Evolutionary conservation across 2,113 vertebrate species (phyloP), one percentile per base, ranked within the genome.

Genomic region (Illadopsis cleaveri): DNA sequence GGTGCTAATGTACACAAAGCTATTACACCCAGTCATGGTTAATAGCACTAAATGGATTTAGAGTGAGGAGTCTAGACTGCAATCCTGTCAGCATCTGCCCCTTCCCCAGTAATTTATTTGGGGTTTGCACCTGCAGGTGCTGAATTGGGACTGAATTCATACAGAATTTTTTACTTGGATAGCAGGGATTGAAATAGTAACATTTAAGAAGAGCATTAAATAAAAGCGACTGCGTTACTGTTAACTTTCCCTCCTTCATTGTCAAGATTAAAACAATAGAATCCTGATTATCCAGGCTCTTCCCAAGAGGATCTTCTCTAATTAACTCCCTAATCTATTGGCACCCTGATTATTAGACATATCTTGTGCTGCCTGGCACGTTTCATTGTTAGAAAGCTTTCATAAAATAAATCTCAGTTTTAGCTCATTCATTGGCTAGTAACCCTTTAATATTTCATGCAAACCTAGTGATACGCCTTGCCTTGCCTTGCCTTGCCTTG

Each of bases 31-130:
- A 96, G 96, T 97, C 93, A 97, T 92, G 95, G 95, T 96, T 96
- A 97, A 97, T 97, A 95, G 90, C 90, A 96, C 90, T 96, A 97
- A 97, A 95, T 96, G 96, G 96, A 97, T 97, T 97, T 97, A 96
- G 92, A 97, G 95, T 95, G 87, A 96, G 48, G 77, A 96, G 95
- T 94, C 96, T 97, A 97, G 96, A 96, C 96, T 94, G 82, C 90
- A 95, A 93, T 96, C 92, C 93, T 96, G 95, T 96, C 94, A 96
- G 93, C 95, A 97, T 94, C 96, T 97, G 96, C 95, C 96, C 93
- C 78, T 94, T 96, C 62, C 86, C 58, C 71, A 86, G 88, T 95
- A 86, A 95, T 96, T 97, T 96, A 93, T 97, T 96, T 96, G 90
- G 76, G 57, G 28, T 96, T 94, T 96, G 96, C 96, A 97, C 94